Base-by-base conservation (phyloP, 2,113 vertebrate species). In the Anguilla rostrata region DNA sequence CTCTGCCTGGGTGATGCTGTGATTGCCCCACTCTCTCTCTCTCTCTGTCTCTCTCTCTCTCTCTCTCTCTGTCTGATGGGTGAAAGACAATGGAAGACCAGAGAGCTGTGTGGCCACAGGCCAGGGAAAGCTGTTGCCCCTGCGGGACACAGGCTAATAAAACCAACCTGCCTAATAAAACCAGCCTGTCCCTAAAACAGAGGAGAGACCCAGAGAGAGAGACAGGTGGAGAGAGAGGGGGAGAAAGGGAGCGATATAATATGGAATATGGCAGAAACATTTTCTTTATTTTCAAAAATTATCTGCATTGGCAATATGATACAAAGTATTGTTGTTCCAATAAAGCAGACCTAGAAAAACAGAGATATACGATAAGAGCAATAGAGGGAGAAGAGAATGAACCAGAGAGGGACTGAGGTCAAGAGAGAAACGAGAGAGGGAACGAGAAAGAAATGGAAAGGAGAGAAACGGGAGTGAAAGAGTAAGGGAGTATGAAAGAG, bases 151-250 rank as follows among this genome's bases (percentile, higher is more conserved):
- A n/a, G 26, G 18, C 89, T 89, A 90, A 88, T 90, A 87, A 91
- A 89, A 90, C 90, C 89, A 90, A 91, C 91, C 90, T 78, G 39
- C 11, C 49, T 89, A 90, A 88, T 90, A 87, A 91, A 89, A 84
- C 83, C 88, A 83, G 88, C 88, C 40, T 78, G 86, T 71, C 60
- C 46, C 71, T 40, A 71, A 39, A 81, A 41, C 80, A 60, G 34
- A 88, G 86, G 87, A 88, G 71, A 56, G 18, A 29, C 57, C 71
- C 60, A 57, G 60, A 29, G 43, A 60, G 34, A 56, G 26, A 56
- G 26, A 22, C 49, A 41, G 85, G 83, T 57, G 84, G 39, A 40
- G 43, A 57, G 18, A 56, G 26, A 57, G 63, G 26, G 39, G 56
- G 86, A 83, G 79, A 86, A 46, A 66, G 81, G 57, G 84, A 82